Conservation (phyloP, 2,888 invertebrate genomes). For the Leptinotarsa juncta region DNA sequence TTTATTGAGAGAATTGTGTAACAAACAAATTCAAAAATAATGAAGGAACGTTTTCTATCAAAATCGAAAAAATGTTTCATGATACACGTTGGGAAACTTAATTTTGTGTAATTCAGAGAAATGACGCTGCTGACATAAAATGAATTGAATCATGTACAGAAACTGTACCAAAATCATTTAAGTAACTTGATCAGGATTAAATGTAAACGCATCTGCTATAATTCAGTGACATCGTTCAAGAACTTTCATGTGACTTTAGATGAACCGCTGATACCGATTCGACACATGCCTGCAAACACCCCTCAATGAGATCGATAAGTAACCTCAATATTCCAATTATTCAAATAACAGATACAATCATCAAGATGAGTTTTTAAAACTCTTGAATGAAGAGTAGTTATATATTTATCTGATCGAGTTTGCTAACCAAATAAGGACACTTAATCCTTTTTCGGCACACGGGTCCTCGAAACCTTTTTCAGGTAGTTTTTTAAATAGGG, state of each 20-base stretch:
- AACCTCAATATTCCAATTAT: conserved; percentile 51
- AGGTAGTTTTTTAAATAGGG: conserved; percentile 45
- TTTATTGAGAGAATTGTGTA: no score
- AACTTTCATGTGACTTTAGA: not conserved
- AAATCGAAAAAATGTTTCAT: no score
- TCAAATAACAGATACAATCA: conserved; percentile 52
- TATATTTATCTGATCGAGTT: conserved; percentile 54
- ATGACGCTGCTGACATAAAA: no score
- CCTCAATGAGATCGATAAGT: conserved; percentile 37
- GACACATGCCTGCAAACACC: conserved; percentile 35
- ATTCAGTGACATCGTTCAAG: not conserved
- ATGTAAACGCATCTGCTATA: not conserved
- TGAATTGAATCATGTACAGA: not conserved
- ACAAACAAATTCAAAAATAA: no score
- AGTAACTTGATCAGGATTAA: not conserved
- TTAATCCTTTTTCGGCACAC: conserved; percentile 49
- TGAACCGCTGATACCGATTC: conserved; percentile 27
- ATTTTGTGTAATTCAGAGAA: no score
- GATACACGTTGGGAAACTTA: no score
- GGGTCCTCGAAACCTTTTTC: conserved; percentile 43
- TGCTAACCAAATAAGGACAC: conserved; percentile 52
- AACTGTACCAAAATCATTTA: not conserved
- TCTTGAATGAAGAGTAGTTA: conserved; percentile 48
- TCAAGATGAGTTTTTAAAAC: conserved; percentile 50
- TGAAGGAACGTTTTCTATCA: no score